A percentile compares a stretch with the other conserved stretches of the same genome.
These are phyloP conservation scores for Nephotettix cincticeps DNA, from an alignment of 1,140 invertebrate genomes.

Conservation along the genomic window DNA sequence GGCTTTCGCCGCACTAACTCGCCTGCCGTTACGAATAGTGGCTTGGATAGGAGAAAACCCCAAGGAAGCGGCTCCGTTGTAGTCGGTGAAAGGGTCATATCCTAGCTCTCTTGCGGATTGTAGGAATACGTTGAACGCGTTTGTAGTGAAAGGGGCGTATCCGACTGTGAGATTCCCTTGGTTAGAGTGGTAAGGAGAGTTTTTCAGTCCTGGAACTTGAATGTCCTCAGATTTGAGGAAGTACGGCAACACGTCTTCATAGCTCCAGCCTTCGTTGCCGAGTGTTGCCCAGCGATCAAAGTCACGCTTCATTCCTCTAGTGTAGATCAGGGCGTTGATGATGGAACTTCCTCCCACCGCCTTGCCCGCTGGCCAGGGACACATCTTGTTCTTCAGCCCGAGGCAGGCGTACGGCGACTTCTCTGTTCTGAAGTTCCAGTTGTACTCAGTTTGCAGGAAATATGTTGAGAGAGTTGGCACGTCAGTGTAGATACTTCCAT, in stretches of 20 bases:
- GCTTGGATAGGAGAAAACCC: constrained; percentile 52
- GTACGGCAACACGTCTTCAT: constrained; percentile 67
- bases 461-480: constrained; percentile 40
- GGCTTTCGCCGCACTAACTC: constrained; percentile 57
- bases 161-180: constrained; percentile 55
- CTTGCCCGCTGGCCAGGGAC: constrained; percentile 59
- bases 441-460: constrained; percentile 54
- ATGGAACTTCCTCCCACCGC: constrained; percentile 71
- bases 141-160: constrained; percentile 50
- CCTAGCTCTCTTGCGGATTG: constrained; percentile 60
- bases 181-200: constrained; percentile 56
- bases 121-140: constrained; percentile 60
- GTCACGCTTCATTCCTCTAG: constrained; percentile 71
- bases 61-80: constrained; percentile 58
- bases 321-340: constrained; percentile 87
- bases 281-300: constrained; percentile 71
- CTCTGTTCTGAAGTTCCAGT: constrained; percentile 69
- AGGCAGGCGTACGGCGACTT: constrained; percentile 49
- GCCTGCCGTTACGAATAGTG: constrained; percentile 53
- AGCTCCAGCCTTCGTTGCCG: constrained; percentile 65
- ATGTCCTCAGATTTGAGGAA: constrained; percentile 62
- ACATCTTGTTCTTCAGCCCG: constrained; percentile 49
- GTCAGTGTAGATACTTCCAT: constrained; percentile 53
- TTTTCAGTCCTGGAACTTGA: constrained; percentile 49
- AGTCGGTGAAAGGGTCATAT: constrained; percentile 60